Evolutionary conservation across 2,797 vertebrate genomes (phyloP).

Genomic region (Pogoniulus pusillus): DNA sequence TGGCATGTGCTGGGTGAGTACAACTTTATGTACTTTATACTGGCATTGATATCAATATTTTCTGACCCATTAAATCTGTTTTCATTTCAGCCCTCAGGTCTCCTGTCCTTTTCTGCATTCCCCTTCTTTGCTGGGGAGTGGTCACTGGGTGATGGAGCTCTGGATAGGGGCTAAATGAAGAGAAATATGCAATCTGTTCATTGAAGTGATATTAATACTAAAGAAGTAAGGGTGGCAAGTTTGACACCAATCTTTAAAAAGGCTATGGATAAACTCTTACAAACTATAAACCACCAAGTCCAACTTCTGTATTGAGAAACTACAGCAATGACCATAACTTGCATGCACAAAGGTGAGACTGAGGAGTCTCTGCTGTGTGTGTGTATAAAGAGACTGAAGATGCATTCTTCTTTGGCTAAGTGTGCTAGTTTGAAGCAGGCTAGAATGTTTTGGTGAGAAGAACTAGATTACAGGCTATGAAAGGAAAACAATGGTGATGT

Average conservation of each 20-base stretch:
- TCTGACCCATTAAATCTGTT: no score
- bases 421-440: no score
- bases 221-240: neutral
- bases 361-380: fast-evolving
- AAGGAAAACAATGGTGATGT: no score
- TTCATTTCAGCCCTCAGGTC: no score
- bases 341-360: neutral
- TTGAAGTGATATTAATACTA: neutral
- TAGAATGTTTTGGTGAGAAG: no score
- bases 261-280: neutral
- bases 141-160: no score
- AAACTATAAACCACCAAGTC: neutral
- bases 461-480: no score
- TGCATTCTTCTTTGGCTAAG: neutral
- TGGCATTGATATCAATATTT: no score
- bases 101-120: no score
- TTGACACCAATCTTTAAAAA: neutral
- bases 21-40: neutral
- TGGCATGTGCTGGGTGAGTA: neutral
- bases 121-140: no score
- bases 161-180: neutral
- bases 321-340: neutral
- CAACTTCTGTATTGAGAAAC: neutral
- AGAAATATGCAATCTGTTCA: neutral
- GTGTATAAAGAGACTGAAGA: fast-evolving